Conservation (phyloP, 2,113 vertebrate species). For the Nymphicus hollandicus region DNA sequence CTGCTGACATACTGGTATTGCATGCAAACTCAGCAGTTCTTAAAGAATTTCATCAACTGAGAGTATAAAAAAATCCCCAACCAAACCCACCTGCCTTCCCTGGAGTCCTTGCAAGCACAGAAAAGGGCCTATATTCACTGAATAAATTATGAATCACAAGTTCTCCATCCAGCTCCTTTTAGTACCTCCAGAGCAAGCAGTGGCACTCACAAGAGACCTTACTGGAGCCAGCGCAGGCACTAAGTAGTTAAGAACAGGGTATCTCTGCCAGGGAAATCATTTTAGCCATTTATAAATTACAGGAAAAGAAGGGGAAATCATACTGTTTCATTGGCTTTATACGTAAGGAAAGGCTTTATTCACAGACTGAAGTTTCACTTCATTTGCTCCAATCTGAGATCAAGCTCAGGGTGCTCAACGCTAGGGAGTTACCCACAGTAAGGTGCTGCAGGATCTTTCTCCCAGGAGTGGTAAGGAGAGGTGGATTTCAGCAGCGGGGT, state of each 20-base stretch:
- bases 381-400: not conserved
- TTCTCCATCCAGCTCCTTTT: not conserved
- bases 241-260: not conserved
- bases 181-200: accelerated
- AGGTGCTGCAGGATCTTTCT: not conserved
- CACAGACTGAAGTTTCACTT: not conserved
- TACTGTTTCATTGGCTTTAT: not conserved
- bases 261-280: not conserved
- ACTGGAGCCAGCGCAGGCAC: not conserved
- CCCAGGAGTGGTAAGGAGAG: not conserved
- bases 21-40: not conserved
- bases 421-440: not conserved
- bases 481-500: not conserved
- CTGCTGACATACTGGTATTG: accelerated
- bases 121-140: not conserved
- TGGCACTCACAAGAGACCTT: not conserved
- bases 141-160: not conserved
- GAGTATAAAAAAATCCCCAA: accelerated
- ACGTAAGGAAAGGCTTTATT: not conserved
- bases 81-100: not conserved
- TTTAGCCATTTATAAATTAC: not conserved
- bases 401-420: accelerated
- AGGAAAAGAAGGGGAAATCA: not conserved
- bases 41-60: not conserved
- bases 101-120: not conserved